Base-by-base conservation (phyloP, 2,888 invertebrate genomes). In the Phyllotreta cruciferae region DNA sequence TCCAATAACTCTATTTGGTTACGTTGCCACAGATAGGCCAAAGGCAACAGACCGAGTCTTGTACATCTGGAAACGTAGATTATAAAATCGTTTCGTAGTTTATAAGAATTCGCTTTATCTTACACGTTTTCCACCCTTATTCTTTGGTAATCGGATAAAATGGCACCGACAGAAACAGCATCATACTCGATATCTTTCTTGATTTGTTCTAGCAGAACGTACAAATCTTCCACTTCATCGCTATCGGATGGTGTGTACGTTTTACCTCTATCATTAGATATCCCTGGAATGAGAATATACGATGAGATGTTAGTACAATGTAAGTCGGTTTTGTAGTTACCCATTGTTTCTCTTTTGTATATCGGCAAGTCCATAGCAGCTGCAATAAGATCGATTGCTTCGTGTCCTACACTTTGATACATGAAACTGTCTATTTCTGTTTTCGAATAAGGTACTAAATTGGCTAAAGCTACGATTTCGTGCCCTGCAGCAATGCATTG, bases 351-450 rank as follows among this genome's bases (percentile, higher is more conserved):
- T 73, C 90, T 88, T 66, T 94, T 86, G 81, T 91, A 98, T 54
- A 99, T 82, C 0, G 98, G 98, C 63, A 99, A 81, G 2, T 87
- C 93, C 90, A 98, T 93, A 1, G 99, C 98, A 80, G 95, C 91
- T 34, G 96, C 94, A 80, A 97, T 93, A 70, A 92, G 85, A 70
- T 91, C 90, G 69, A 99, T 91, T 11, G 94, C 96, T 84, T 97
- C 94, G 80, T 96, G 94, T 0, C 98, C 99, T 60, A 99, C 98
- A 55, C 97, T 97, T 85, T 99, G 99, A 80, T 98, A 99, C 99
- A 99, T 99, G 79, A 94, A 98, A 67, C 80, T 81, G 66, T 81
- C 80, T 38, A 81, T 77, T 72, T 81, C 85, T 89, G 93, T 93
- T 88, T 88, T 90, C 81, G 85, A 89, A 80, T 86, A 86, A 67